Evolutionary conservation across 1,140 invertebrate species (phyloP), one percentile per base, ranked within the genome.

Genomic region (Dreissena rostriformis): DNA sequence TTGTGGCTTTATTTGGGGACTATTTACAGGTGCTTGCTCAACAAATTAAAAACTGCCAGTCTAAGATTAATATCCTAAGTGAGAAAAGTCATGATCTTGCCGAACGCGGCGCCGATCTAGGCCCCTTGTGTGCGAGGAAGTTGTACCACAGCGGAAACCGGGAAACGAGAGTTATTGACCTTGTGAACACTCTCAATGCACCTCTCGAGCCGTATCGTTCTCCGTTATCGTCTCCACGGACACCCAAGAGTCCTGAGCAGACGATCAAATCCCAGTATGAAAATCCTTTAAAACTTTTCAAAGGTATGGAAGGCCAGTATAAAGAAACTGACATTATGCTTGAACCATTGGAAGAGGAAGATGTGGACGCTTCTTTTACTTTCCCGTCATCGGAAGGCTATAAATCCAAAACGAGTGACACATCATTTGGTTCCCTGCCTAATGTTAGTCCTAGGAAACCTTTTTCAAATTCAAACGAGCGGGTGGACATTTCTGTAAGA

Each of bases 11-110:
- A 57, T 70, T 81, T 74, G 61, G 79, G 79, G 53, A 57, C 39
- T 85, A 68, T 67, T 91, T 90, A 88, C 89, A 94, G 93, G 91
- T 85, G 66, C 87, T 93, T 86, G 89, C 90, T 66, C 89, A 87
- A 61, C 90, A 94, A 82, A 93, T 93, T 70, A 90, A 91, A 87
- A 77, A 79, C 14, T 92, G 92, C 86, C 90, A 93, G 67, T 87
- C 85, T 57, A 90, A 84, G 85, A 88, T 94, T 24, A 87, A 85
- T 84, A 87, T 91, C 68, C 86, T 94, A 19, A 89, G 91, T 84
- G 91, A 92, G 76, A 89, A 89, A 82, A 90, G 87, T 85, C 83
- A 87, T 28, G 67, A 89, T 72, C 86, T 92, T 14, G 84, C 82
- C 2, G 84, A 88, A 51, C 86, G 86, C 65, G 89, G 87, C 63